Base-by-base conservation (phyloP, 2,888 invertebrate species). In the Lepas anatifera region DNA sequence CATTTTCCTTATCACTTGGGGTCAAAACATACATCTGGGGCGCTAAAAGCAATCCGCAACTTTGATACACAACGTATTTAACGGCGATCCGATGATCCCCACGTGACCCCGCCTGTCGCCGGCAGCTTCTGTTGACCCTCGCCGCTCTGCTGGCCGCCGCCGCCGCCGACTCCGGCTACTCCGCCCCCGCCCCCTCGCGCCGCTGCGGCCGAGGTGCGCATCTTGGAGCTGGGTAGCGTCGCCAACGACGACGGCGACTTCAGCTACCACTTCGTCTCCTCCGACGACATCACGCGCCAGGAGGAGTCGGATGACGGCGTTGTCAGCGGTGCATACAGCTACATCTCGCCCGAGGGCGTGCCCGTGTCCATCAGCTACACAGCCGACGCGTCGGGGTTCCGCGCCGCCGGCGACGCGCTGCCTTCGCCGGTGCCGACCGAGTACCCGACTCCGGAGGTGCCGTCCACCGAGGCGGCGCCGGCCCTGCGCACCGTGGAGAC, bases 361-460 rank as follows among this genome's bases (percentile, higher is more conserved):
- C 32, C 32, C 32, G 22, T 58, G 16, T 16, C 16, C 22, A 35
- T 58, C 32, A 32, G 58, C 58, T 58, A 58, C 58, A 35, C 35
- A 35, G 58, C 58, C 35, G 35, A 58, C 58, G 35, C 35, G 35
- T 35, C 22, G 35, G 58, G 58, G 25, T 58, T 58, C 58, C 58
- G 58, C 35, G 58, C 58, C 35, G 58, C 32, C 10, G 25, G 58
- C 58, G 58, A 58, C 58, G 32, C 58, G 58, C 58, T 58, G 58
- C 58, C 35, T 7, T 22, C 58, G 32, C 58, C 58, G 18, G 58
- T 58, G 22, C 32, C 58, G 29, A 58, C 58, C 58, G 58, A 58
- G 35, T 58, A 58, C 58, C 58, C 58, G 58, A 58, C 58, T 22
- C 58, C 58, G 18, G 58, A 35, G 32, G 58, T 58, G 58, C 58